Percentiles rank a stretch among this genome's conserved stretches.
Conservation (phyloP, 2,888 invertebrate genomes). For the Ernsta delagoae region DNA sequence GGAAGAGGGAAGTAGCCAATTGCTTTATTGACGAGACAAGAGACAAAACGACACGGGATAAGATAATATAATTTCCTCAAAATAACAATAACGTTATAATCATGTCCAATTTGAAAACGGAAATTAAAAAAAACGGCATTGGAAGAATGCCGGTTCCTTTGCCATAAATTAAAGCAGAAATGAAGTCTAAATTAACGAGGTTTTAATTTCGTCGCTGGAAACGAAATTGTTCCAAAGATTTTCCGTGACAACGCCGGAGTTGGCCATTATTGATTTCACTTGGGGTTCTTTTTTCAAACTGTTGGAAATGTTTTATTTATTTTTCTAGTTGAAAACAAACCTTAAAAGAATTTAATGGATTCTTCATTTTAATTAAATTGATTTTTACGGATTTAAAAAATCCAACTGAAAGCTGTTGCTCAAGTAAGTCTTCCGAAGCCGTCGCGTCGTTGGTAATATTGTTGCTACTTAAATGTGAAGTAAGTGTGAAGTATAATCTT, state of each 20-base stretch:
- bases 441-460: too few relatives aligned
- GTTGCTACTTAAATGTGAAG: too few relatives aligned
- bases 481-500: too few relatives aligned
- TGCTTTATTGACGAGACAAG: too few relatives aligned
- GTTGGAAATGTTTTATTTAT: background rate
- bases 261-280: constrained; percentile 12
- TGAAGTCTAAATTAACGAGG: constrained; percentile 25
- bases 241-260: constrained; percentile 13
- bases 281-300: constrained; percentile 8
- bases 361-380: too few relatives aligned
- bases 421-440: too few relatives aligned
- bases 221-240: constrained; percentile 25
- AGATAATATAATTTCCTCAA: background rate
- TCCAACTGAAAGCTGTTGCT: too few relatives aligned
- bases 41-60: too few relatives aligned
- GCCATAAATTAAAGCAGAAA: constrained; percentile 21
- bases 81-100: background rate
- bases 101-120: background rate
- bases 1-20: too few relatives aligned
- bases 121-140: background rate
- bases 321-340: too few relatives aligned
- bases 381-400: too few relatives aligned
- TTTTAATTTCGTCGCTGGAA: constrained; percentile 24
- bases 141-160: background rate
- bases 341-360: too few relatives aligned